Conservation (phyloP, 2,888 invertebrate species). For the Pycnomerus fuliginosus region DNA sequence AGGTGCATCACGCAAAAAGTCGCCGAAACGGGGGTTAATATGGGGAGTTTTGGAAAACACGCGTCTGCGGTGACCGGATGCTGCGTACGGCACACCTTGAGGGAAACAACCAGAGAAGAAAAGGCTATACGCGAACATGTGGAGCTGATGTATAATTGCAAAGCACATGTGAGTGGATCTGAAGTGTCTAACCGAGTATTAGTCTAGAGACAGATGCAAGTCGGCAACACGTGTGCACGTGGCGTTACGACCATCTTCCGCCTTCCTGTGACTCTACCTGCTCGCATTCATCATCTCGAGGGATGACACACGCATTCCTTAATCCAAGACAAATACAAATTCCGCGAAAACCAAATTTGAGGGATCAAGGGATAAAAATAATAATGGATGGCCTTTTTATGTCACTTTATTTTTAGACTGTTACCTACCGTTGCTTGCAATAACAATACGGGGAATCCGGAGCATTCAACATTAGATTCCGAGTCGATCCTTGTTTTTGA, state of each 20-base stretch:
- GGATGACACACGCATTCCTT: no score
- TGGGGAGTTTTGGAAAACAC: slow-evolving; percentile 6
- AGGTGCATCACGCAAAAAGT: slow-evolving; percentile 13
- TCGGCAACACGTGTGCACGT: slow-evolving; percentile 36
- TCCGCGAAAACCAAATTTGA: no score
- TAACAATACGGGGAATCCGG: no score
- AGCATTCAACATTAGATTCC: no score
- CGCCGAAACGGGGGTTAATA: not conserved
- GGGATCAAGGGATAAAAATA: no score
- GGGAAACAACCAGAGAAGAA: slow-evolving; percentile 11
- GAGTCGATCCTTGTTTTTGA: no score
- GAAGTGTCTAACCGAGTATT: slow-evolving; percentile 32
- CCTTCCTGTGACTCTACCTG: slow-evolving; percentile 30
- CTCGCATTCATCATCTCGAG: slow-evolving; percentile 20
- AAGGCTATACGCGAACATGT: slow-evolving; percentile 14
- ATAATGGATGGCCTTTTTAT: no score
- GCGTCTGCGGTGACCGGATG: slow-evolving; percentile 13
- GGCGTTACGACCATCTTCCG: slow-evolving; percentile 35
- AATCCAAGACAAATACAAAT: no score
- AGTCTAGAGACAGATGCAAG: slow-evolving; percentile 35
- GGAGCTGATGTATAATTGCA: slow-evolving; percentile 27
- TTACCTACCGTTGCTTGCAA: no score
- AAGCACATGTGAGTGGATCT: slow-evolving; percentile 36
- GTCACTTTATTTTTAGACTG: no score
- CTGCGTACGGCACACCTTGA: slow-evolving; percentile 13